Conservation (phyloP, 2,888 invertebrate genomes). For the Caenorhabditis sp. region DNA sequence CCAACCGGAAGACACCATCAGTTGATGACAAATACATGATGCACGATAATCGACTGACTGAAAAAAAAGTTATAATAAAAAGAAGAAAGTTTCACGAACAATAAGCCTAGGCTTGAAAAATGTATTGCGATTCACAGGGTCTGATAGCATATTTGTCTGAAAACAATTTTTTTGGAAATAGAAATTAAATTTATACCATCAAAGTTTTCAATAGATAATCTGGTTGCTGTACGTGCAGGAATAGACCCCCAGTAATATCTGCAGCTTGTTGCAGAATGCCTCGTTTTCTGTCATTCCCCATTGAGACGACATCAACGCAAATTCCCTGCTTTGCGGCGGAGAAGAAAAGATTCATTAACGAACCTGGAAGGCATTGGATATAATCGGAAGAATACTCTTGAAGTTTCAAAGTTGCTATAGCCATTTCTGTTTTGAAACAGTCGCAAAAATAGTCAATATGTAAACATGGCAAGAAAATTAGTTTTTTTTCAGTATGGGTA, state of each 20-base stretch:
- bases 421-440: no score
- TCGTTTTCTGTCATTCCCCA: slow-evolving; percentile 65
- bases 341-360: slow-evolving; percentile 73
- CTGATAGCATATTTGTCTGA: slow-evolving; percentile 63
- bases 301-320: slow-evolving; percentile 69
- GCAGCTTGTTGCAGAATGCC: slow-evolving; percentile 73
- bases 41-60: slow-evolving; percentile 72
- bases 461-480: no score
- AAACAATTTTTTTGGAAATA: slow-evolving; percentile 2
- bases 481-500: no score
- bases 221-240: slow-evolving; percentile 42
- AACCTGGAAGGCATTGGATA: no score
- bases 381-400: no score
- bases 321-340: slow-evolving; percentile 70
- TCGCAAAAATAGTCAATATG: no score
- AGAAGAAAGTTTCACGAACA: slow-evolving; percentile 23
- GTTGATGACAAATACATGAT: slow-evolving; percentile 71
- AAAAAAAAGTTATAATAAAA: slow-evolving; percentile 9
- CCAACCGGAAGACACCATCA: slow-evolving; percentile 68
- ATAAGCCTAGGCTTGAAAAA: slow-evolving; percentile 60
- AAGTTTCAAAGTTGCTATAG: no score
- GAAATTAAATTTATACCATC: slow-evolving; percentile 53
- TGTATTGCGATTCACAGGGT: slow-evolving; percentile 46
- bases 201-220: slow-evolving; percentile 39
- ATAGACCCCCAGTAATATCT: slow-evolving; percentile 72